These are phyloP conservation scores for Agrochola litura DNA, from an alignment of 2,888 invertebrate genomes.

Conservation along the genomic window DNA sequence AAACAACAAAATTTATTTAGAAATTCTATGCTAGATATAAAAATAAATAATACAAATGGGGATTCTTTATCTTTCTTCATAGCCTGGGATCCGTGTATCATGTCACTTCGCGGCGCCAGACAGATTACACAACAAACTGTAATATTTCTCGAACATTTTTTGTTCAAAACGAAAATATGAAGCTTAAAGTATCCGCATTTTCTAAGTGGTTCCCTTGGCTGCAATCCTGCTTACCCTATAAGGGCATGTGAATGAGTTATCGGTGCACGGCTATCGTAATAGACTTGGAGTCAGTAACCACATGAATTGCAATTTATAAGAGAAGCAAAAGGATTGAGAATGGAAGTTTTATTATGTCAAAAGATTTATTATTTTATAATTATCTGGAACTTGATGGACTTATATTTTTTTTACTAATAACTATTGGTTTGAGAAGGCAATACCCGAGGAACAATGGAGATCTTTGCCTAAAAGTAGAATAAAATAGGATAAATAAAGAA, in stretches of 20 bases:
- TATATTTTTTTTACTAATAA: background rate
- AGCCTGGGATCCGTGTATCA: constrained; percentile 16
- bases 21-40: background rate
- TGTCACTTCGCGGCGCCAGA: constrained; percentile 54
- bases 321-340: background rate
- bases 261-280: constrained; percentile 66
- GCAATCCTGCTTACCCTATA: constrained; percentile 77
- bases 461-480: background rate
- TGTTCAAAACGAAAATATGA: constrained; percentile 76
- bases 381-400: background rate
- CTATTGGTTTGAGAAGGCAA: background rate
- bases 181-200: constrained; percentile 78
- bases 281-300: constrained; percentile 54
- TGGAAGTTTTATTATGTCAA: constrained; percentile 15
- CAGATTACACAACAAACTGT: constrained; percentile 62
- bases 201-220: constrained; percentile 69
- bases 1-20: background rate
- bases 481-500: too few relatives aligned
- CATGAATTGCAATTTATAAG: constrained; percentile 56
- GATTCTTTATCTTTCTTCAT: constrained; percentile 1
- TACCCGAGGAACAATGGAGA: background rate
- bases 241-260: constrained; percentile 82
- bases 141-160: constrained; percentile 71
- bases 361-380: constrained; percentile 7
- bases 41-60: background rate